Percentiles rank a stretch among this genome's conserved stretches.
phyloP scores from a whole-genome alignment of 2,888 invertebrate species.

The Eupithecia insigniata region DNA sequence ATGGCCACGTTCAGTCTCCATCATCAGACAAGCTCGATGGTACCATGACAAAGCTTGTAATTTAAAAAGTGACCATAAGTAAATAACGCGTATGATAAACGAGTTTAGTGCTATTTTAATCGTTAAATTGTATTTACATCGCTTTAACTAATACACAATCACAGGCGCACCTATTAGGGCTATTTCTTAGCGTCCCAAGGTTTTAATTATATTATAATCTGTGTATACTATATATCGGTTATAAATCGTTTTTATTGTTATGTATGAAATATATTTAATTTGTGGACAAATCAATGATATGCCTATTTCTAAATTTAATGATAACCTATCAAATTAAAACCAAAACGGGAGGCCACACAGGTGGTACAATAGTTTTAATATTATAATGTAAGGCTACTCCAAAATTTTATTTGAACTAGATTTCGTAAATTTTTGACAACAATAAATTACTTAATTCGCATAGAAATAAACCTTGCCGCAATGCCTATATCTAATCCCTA shows the following conservation, averaged over 20 bases:
- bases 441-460: not conserved
- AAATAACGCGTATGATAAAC: not conserved
- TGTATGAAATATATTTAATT: not conserved
- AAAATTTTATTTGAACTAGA: not conserved
- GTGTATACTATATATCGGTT: too few relatives aligned
- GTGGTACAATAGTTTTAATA: not conserved
- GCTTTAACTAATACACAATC: slow-evolving; percentile 45
- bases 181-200: slow-evolving; percentile 15
- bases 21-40: too few relatives aligned
- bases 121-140: slow-evolving; percentile 32
- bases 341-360: not conserved
- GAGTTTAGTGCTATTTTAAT: not conserved
- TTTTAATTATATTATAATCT: too few relatives aligned
- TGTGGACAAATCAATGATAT: not conserved
- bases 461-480: slow-evolving; percentile 29
- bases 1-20: too few relatives aligned
- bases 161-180: slow-evolving; percentile 26
- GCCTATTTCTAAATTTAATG: not conserved
- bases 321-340: not conserved
- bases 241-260: too few relatives aligned
- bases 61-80: not conserved
- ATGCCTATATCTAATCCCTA: slow-evolving; percentile 43
- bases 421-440: not conserved
- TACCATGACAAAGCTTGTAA: too few relatives aligned
- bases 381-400: not conserved